These are phyloP conservation scores for Corythornis madagascariensis DNA, from an alignment of 2,113 vertebrate species.

Conservation along the genomic window DNA sequence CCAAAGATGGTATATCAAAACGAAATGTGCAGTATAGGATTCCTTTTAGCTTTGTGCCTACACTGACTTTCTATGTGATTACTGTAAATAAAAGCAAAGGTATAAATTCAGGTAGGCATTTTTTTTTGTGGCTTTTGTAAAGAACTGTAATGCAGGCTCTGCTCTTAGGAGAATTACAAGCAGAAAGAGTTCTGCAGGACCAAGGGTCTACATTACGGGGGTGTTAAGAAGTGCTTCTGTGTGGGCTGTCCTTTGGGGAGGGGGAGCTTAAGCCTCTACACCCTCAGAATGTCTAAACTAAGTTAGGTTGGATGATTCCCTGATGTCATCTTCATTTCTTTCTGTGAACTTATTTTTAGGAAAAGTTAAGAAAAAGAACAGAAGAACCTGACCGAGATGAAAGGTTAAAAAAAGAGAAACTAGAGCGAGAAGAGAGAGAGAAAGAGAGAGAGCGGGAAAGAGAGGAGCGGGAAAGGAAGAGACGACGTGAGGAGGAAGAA, in stretches of 20 bases:
- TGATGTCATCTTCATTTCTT: not conserved
- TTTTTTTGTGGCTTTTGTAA: not conserved
- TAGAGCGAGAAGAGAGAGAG: constrained; percentile 81
- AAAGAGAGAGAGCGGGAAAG: constrained; percentile 84
- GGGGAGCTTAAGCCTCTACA: not conserved
- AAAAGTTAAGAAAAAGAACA: constrained; percentile 84
- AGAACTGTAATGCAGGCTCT: not conserved
- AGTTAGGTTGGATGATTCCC: not conserved
- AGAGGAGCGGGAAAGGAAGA: constrained; percentile 85
- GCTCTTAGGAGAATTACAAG: not conserved
- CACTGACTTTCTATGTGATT: not conserved
- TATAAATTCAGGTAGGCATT: not conserved
- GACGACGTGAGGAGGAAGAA: constrained; percentile 82
- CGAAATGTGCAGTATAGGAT: no score
- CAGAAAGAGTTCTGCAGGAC: not conserved
- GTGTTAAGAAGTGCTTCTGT: not conserved
- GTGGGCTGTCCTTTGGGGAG: not conserved
- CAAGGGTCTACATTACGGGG: not conserved
- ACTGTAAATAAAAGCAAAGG: not conserved
- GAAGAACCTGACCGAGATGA: constrained; percentile 91
- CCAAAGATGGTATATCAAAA: not conserved
- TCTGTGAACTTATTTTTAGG: constrained; percentile 41
- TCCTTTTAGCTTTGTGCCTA: not conserved
- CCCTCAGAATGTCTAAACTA: not conserved
- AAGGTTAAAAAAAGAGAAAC: constrained; percentile 85